phyloP scores from a whole-genome alignment of 2,113 vertebrate genomes.

The Aspidoscelis tigris region DNA sequence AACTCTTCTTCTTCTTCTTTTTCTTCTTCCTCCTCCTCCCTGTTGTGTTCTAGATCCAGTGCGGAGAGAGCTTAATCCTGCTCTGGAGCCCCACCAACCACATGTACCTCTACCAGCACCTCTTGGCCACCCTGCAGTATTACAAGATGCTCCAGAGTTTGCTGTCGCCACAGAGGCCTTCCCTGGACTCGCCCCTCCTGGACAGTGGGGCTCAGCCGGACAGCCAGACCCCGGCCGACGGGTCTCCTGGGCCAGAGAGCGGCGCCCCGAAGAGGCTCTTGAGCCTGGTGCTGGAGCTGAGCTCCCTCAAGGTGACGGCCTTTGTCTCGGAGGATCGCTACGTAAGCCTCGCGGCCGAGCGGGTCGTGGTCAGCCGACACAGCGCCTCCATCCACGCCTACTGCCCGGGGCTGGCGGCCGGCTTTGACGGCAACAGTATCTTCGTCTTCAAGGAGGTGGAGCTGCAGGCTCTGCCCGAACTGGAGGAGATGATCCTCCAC shows the following conservation, averaged over 20 bases:
- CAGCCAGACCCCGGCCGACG: neutral
- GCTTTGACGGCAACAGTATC: constrained; percentile 92
- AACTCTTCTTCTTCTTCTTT: too few relatives aligned
- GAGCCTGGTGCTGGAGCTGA: constrained; percentile 83
- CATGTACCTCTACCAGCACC: constrained; percentile 94
- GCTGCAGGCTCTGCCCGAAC: constrained; percentile 80
- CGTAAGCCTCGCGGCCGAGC: constrained; percentile 82
- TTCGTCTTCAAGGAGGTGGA: constrained; percentile 86
- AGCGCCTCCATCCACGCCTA: constrained; percentile 75
- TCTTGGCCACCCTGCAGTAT: constrained; percentile 81
- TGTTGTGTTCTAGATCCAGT: constrained; percentile 79
- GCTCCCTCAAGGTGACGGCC: constrained; percentile 80
- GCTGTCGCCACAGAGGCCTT: constrained; percentile 25
- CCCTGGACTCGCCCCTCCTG: constrained; percentile 8
- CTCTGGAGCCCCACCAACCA: constrained; percentile 92
- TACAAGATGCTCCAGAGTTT: constrained; percentile 67
- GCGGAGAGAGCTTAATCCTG: constrained; percentile 81
- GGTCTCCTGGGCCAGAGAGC: neutral
- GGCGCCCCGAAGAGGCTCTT: constrained; percentile 66
- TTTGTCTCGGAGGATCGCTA: constrained; percentile 86
- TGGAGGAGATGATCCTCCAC: constrained; percentile 85
- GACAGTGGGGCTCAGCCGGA: neutral
- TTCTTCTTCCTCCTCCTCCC: too few relatives aligned
- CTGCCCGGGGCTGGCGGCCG: constrained; percentile 82
- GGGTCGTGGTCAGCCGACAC: constrained; percentile 78